phyloP scores from a whole-genome alignment of 2,113 vertebrate species.

The Platysternon megacephalum region DNA sequence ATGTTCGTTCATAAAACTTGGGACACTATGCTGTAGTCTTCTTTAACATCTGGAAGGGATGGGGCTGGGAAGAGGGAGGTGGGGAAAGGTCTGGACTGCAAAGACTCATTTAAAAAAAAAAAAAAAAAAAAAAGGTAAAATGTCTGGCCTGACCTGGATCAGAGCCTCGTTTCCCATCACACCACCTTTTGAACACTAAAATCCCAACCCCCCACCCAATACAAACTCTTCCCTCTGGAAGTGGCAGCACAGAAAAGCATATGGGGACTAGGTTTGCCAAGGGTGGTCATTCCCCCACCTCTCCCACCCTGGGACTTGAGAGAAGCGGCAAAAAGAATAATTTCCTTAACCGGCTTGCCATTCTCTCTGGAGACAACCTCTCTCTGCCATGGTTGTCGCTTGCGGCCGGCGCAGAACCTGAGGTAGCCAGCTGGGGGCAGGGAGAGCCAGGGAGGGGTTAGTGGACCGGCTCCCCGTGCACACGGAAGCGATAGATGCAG shows the following conservation, averaged over 20 bases:
- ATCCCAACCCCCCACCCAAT: neutral
- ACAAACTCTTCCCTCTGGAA: neutral
- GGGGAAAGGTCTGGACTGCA: neutral
- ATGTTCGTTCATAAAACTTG: neutral
- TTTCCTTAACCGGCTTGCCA: neutral
- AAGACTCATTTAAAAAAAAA: neutral
- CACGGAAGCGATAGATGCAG: conserved; percentile 96
- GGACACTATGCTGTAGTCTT: neutral
- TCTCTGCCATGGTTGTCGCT: neutral
- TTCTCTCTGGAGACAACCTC: neutral
- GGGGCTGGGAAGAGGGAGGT: neutral
- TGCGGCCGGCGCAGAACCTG: accelerated
- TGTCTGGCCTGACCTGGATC: neutral
- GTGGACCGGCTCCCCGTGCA: conserved; percentile 82
- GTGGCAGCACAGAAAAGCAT: neutral
- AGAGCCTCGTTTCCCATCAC: conserved; percentile 5
- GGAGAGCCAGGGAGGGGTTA: conserved; percentile 33
- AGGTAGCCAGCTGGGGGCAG: neutral
- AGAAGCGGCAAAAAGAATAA: neutral
- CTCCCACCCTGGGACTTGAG: neutral
- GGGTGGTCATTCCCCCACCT: accelerated
- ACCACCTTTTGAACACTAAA: neutral
- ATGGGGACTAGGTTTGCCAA: neutral
- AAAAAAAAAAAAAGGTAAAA: conserved; percentile 32
- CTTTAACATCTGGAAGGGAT: neutral